phyloP scores from a whole-genome alignment of 1,140 invertebrate species.

The Drosophila watanabei region DNA sequence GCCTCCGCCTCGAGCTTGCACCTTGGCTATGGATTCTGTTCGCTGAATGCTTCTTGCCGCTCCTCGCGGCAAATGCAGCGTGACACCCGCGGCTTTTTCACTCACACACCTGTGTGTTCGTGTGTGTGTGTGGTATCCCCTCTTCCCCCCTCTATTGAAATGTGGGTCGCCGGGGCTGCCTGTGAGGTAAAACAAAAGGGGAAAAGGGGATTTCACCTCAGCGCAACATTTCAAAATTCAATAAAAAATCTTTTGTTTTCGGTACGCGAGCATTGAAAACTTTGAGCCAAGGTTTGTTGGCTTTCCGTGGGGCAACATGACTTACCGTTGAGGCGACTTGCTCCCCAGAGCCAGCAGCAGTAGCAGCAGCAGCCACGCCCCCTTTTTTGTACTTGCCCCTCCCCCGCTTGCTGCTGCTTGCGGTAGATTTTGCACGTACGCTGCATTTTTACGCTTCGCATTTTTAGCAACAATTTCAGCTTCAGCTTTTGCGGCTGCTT shows the following conservation, averaged over 20 bases:
- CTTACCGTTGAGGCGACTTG: conserved; percentile 44
- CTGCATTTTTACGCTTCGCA: conserved; percentile 68
- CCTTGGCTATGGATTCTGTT: conserved; percentile 31
- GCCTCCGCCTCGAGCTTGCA: conserved; percentile 37
- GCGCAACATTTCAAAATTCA: conserved; percentile 75
- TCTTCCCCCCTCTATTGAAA: conserved; percentile 21
- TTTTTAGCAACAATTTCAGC: conserved; percentile 70
- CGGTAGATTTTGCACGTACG: conserved; percentile 81
- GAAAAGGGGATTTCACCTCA: conserved; percentile 33
- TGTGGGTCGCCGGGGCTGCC: conserved; percentile 38
- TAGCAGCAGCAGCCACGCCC: background rate
- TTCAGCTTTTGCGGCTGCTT: conserved; percentile 20
- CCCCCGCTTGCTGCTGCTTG: conserved; percentile 47
- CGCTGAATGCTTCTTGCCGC: conserved; percentile 18
- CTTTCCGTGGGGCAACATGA: conserved; percentile 65
- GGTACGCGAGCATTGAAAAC: conserved; percentile 71
- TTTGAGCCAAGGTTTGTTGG: conserved; percentile 75
- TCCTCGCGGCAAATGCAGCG: conserved; percentile 65
- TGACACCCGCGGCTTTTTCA: conserved; percentile 78
- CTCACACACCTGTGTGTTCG: conserved; percentile 26
- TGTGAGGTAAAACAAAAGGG: background rate
- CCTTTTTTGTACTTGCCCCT: background rate
- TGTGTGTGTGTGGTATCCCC: background rate
- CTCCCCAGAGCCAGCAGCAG: background rate
- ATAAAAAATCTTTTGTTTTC: conserved; percentile 83